These are phyloP conservation scores for Austrolebias charrua DNA, from an alignment of 2,797 vertebrate species.

Conservation along the genomic window DNA sequence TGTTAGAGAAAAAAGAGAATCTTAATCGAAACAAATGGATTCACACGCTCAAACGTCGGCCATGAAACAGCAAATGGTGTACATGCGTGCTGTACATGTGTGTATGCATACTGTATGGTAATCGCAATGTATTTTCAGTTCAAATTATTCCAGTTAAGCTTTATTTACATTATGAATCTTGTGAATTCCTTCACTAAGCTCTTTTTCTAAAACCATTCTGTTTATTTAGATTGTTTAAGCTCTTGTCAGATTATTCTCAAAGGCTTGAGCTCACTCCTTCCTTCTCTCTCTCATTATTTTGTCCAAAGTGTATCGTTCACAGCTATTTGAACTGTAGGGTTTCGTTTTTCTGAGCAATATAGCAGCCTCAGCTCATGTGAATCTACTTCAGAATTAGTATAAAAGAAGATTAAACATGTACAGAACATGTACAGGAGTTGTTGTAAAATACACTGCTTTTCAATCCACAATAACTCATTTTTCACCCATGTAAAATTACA, in stretches of 20 bases:
- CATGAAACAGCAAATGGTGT: conserved; percentile 14
- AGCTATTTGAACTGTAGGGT: conserved; percentile 57
- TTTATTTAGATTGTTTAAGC: conserved; percentile 54
- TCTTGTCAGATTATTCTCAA: conserved; percentile 43
- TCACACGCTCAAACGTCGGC: conserved; percentile 32
- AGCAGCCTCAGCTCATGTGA: conserved; percentile 38
- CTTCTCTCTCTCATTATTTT: conserved; percentile 16
- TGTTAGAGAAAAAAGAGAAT: conserved; percentile 21
- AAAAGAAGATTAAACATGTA: conserved; percentile 13
- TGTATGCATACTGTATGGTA: conserved; percentile 30
- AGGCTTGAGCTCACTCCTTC: conserved; percentile 27
- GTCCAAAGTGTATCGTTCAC: conserved; percentile 46
- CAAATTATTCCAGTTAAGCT: conserved; percentile 55
- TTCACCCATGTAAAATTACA: neutral
- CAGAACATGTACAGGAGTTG: conserved; percentile 9
- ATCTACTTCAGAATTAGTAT: conserved; percentile 28
- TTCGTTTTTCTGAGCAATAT: conserved; percentile 50
- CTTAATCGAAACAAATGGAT: conserved; percentile 32
- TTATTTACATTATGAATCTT: conserved; percentile 18
- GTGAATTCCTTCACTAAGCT: conserved; percentile 41
- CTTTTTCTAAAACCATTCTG: conserved; percentile 27
- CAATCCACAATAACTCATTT: conserved; percentile 14
- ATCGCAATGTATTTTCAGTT: conserved; percentile 43
- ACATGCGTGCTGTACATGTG: conserved; percentile 30
- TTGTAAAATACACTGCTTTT: conserved; percentile 33